Conservation (phyloP, 2,113 vertebrate species). For the Empidonax alnorum region DNA sequence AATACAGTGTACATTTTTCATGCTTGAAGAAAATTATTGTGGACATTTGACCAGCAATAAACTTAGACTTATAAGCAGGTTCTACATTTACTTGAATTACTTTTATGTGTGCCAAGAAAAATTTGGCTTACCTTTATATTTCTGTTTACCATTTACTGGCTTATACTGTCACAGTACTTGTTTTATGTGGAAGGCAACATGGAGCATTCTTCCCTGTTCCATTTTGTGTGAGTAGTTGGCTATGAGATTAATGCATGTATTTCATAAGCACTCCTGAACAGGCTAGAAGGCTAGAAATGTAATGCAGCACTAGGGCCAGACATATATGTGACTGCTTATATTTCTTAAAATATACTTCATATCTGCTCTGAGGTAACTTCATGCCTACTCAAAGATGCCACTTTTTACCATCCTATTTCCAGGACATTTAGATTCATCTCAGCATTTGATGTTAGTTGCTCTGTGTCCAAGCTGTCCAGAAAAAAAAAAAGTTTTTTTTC, state of each 20-base stretch:
- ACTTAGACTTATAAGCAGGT: constrained; percentile 3
- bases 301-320: not conserved
- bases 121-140: constrained; percentile 3
- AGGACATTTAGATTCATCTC: not conserved
- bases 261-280: not conserved
- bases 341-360: not conserved
- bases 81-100: constrained; percentile 35
- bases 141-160: constrained; percentile 19
- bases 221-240: not conserved
- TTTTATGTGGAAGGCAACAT: not conserved
- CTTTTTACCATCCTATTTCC: not conserved
- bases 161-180: not conserved
- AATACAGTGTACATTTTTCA: constrained; percentile 20
- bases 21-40: constrained; percentile 46
- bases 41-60: constrained; percentile 35
- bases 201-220: not conserved
- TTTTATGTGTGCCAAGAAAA: constrained; percentile 13
- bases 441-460: not conserved
- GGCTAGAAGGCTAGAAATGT: not conserved
- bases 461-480: not conserved
- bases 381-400: not conserved
- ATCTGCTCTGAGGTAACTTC: not conserved
- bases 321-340: rapidly evolving
- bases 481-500: not conserved
- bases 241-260: not conserved